These are phyloP conservation scores for Aviceda subcristata DNA, from an alignment of 2,113 vertebrate genomes.

Conservation along the genomic window DNA sequence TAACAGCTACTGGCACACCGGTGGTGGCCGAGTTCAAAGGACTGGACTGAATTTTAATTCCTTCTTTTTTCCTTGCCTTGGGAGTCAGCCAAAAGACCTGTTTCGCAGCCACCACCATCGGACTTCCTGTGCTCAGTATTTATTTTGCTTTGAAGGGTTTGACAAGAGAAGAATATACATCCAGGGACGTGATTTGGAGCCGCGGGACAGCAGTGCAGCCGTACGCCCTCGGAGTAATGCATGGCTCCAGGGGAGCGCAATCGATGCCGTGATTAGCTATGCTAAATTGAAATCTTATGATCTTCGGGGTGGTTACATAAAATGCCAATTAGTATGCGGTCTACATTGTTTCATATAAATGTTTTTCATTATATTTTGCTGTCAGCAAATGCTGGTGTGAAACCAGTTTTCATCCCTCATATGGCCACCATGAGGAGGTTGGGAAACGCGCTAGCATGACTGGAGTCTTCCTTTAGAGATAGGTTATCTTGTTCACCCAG, in stretches of 20 bases:
- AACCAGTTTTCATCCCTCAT: constrained; percentile 38
- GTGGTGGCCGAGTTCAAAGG: accelerated
- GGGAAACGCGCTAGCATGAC: background rate
- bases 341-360: background rate
- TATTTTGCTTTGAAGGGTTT: background rate
- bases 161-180: background rate
- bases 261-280: background rate
- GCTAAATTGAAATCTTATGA: constrained; percentile 44
- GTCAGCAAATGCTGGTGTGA: constrained; percentile 50
- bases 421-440: constrained; percentile 15
- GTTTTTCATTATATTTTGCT: constrained; percentile 55
- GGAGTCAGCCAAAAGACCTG: background rate
- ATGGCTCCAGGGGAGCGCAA: background rate
- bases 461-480: background rate
- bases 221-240: background rate
- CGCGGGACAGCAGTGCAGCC: background rate
- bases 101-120: accelerated
- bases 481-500: background rate
- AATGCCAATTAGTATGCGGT: constrained; percentile 34
- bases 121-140: background rate
- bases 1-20: background rate
- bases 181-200: background rate
- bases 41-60: background rate
- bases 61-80: background rate
- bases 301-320: background rate